Evolutionary conservation across 2,888 invertebrate species (phyloP), one percentile per base, ranked within the genome.

Genomic region (Sesia bembeciformis): DNA sequence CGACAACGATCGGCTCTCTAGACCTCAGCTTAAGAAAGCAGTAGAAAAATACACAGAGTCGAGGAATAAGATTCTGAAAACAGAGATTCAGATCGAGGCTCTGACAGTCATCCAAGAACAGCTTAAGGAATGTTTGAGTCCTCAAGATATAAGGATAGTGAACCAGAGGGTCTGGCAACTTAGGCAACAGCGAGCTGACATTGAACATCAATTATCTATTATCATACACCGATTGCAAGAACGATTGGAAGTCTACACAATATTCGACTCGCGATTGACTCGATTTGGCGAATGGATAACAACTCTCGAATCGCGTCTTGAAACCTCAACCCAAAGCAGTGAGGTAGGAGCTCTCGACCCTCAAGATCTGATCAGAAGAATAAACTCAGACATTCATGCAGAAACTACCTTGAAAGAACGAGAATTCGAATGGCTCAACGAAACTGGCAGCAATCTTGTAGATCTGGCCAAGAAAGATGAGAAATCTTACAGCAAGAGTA

Each of bases 121-220:
- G 76, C 84, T 97, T 3, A 95, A 96, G 67, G 96, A 96, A 72
- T 95, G 95, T 65, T 90, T 97, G 4, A 95, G 95, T 74, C 95
- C 96, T 0, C 92, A 93, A 52, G 97, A 97, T 70, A 94, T 96
- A 80, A 94, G 96, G 73, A 89, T 93, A 7, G 92, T 96, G 52
- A 93, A 93, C 63, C 96, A 96, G 73, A 92, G 92, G 61, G 91
- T 94, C 59, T 94, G 95, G 92, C 90, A 96, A 58, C 78, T 96
- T 54, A 91, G 93, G 78, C 96, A 97, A 71, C 95, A 95, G 66
- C 93, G 96, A 62, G 93, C 93, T 0, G 96, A 97, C 64, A 78
- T 96, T 3, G 95, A 96, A 65, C 94, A 95, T 65, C 94, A 95
- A 71, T 81, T 97, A 1, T 92, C 94, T 0, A 90, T 93, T 49